phyloP scores from a whole-genome alignment of 2,113 vertebrate species.

The Cranoglanis bouderius region DNA sequence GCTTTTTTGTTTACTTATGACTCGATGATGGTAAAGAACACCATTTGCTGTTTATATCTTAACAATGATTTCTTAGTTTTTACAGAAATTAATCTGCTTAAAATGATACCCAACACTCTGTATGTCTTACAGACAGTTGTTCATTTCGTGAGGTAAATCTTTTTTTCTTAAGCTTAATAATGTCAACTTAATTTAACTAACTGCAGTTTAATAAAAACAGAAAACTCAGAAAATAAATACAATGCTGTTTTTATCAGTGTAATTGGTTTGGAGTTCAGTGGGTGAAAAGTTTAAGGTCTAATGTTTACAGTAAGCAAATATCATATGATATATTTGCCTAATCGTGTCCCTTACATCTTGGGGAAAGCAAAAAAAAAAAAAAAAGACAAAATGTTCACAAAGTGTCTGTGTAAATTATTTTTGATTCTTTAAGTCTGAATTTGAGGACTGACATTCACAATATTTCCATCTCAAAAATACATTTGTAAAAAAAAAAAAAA shows the following conservation, averaged over 20 bases:
- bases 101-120: background rate
- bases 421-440: background rate
- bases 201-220: background rate
- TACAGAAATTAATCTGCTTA: background rate
- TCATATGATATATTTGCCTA: background rate
- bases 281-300: background rate
- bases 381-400: background rate
- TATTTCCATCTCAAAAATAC: background rate
- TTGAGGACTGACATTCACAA: background rate
- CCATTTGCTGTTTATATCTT: background rate
- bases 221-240: background rate
- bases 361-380: background rate
- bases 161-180: background rate
- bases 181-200: background rate
- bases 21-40: background rate
- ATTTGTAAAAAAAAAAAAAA: background rate
- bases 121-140: background rate
- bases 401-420: background rate
- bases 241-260: background rate
- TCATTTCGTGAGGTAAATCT: background rate
- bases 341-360: background rate
- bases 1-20: background rate
- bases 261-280: background rate
- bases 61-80: background rate
- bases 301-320: background rate